These are phyloP conservation scores for Drosophila rellima DNA, from an alignment of 2,888 invertebrate species.

Conservation along the genomic window DNA sequence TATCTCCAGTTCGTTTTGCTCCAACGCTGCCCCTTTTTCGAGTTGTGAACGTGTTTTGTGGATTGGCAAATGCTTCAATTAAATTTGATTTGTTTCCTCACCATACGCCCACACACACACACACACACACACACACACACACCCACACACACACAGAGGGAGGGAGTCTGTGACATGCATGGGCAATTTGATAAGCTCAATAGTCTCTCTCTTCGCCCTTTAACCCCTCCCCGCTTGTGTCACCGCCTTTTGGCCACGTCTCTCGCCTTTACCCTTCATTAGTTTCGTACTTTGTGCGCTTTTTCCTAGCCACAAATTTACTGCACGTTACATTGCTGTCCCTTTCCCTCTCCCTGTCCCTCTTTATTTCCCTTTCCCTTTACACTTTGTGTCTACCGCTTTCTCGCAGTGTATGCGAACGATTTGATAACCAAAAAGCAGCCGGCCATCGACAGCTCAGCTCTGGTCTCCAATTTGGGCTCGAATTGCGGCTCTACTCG, in stretches of 20 bases:
- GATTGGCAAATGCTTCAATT: conserved; percentile 65
- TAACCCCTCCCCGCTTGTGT: background rate
- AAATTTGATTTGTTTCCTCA: conserved; percentile 72
- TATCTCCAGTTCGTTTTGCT: background rate
- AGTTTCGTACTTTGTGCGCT: conserved; percentile 74
- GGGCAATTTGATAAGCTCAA: conserved; percentile 70
- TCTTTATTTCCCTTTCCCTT: background rate
- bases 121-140: conserved; percentile 9
- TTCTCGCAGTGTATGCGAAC: conserved; percentile 22
- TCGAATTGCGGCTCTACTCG: conserved; percentile 43
- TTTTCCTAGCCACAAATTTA: conserved; percentile 74
- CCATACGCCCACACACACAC: conserved; percentile 29
- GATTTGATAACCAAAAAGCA: conserved; percentile 61
- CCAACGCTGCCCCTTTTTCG: background rate
- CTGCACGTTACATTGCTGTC: conserved; percentile 47
- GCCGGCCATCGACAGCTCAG: conserved; percentile 53
- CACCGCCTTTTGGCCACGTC: background rate
- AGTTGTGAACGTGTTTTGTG: conserved; percentile 44
- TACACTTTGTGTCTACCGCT: conserved; percentile 1
- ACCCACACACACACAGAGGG: conserved; percentile 2
- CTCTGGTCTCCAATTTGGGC: conserved; percentile 62
- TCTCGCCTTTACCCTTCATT: conserved; percentile 70
- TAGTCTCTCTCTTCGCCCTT: conserved; percentile 22
- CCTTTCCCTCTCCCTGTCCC: background rate
- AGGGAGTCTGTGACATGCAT: conserved; percentile 48